phyloP scores from a whole-genome alignment of 2,113 vertebrate genomes.

The Chlorodrepanis virens region DNA sequence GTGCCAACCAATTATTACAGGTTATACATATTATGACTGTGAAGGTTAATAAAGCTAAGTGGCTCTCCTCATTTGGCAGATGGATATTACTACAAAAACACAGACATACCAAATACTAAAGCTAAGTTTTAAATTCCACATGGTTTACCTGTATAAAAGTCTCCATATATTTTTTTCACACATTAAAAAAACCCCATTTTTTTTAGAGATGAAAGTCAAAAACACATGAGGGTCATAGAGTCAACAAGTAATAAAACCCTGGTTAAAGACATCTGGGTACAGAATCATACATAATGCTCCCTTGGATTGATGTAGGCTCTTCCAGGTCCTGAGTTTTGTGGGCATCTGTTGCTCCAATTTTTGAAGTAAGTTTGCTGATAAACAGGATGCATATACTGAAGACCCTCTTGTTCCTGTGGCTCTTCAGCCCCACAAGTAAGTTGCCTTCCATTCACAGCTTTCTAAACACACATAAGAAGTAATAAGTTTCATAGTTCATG shows the following conservation, averaged over 20 bases:
- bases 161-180: not conserved
- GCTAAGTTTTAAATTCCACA: not conserved
- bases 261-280: not conserved
- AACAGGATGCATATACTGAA: constrained; percentile 62
- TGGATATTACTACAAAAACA: not conserved
- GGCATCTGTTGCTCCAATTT: constrained; percentile 55
- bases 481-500: not conserved
- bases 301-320: constrained; percentile 69
- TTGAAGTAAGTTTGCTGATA: constrained; percentile 57
- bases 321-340: not conserved
- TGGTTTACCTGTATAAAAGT: not conserved
- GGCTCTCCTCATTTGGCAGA: not conserved
- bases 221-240: not conserved
- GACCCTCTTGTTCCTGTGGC: constrained; percentile 29
- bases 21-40: not conserved
- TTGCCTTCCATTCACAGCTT: constrained; percentile 61
- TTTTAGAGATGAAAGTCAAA: not conserved
- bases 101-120: not conserved
- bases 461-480: constrained; percentile 61
- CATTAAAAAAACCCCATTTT: not conserved
- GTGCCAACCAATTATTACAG: not conserved
- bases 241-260: not conserved
- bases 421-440: constrained; percentile 55
- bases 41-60: not conserved
- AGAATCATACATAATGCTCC: constrained; percentile 76